These are phyloP conservation scores for Lithobius niger DNA, from an alignment of 1,140 invertebrate species.

Conservation along the genomic window DNA sequence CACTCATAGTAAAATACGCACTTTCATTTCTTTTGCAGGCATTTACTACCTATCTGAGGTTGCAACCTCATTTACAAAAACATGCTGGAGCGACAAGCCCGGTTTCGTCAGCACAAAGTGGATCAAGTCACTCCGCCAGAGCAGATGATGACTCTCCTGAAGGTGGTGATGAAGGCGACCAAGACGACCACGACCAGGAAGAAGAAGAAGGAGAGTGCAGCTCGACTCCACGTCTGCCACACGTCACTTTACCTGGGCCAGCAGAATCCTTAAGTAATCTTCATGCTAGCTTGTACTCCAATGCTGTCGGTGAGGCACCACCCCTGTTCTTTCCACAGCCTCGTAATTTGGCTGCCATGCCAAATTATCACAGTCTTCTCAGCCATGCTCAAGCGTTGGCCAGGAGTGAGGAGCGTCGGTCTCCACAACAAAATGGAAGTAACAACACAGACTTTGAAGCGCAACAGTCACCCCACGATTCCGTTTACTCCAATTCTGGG, in stretches of 20 bases:
- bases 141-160: not conserved
- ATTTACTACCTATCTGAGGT: constrained; percentile 50
- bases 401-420: not conserved
- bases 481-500: not conserved
- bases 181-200: not conserved
- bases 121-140: not conserved
- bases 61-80: constrained; percentile 53
- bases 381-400: not conserved
- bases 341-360: not conserved
- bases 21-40: constrained; percentile 32
- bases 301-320: not conserved
- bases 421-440: constrained; percentile 1
- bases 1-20: too few species aligned
- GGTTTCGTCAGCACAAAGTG: not conserved
- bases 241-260: not conserved
- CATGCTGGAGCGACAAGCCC: constrained; percentile 28
- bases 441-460: not conserved
- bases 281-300: not conserved
- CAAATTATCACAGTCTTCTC: not conserved
- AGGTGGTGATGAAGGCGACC: not conserved
- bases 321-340: not conserved
- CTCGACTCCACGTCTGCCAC: not conserved
- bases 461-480: constrained; percentile 3
- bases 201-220: not conserved
- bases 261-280: not conserved